Evolutionary conservation across 1,140 invertebrate species (phyloP), one percentile per base, ranked within the genome.

Genomic region (Holcopasites calliopsidis): DNA sequence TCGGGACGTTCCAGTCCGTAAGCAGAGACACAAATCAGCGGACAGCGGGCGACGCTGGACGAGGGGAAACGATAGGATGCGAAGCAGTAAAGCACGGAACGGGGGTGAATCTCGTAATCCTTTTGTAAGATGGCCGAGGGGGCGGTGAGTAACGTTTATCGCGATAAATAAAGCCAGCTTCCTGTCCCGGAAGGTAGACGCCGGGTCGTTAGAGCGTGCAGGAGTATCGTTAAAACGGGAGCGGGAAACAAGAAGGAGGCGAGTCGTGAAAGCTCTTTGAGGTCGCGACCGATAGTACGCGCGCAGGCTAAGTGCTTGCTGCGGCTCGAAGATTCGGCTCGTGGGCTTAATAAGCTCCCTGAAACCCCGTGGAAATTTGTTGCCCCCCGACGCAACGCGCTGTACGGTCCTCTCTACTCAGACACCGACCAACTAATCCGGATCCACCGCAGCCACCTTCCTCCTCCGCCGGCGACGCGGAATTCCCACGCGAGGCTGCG

Each of bases 361-460:
- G 62, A 86, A 89, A 84, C 77, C 80, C 80, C 72, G 84, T 82
- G 79, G 84, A 86, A 89, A 89, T 87, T 86, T 88, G 84, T 86
- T 79, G 75, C 69, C 79, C 72, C 68, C 82, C 40, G 60, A 28
- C 18, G n/a, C n/a, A n/a, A 11, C 38, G 11, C 49, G 42, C 40
- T 64, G 40, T 21, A 64, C 42, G 61, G 47, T 18, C 38, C n/a
- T 16, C n/a, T 31, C 1, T 13, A 13, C 47, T 31, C 33, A 18
- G 18, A 21, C 35, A 33, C n/a, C 49, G 61, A 66, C n/a, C 49
- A 50, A 66, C 61, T 74, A 74, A 74, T 74, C 50, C 40, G 61
- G 50, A 55, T 66, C 61, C 62, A 23, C 28, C 54, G 52, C 66
- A 47, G 26, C 54, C 66, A 33, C n/a, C 38, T 38, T 40, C 13